These are phyloP conservation scores for Troides aeacus DNA, from an alignment of 2,888 invertebrate genomes.

Conservation along the genomic window DNA sequence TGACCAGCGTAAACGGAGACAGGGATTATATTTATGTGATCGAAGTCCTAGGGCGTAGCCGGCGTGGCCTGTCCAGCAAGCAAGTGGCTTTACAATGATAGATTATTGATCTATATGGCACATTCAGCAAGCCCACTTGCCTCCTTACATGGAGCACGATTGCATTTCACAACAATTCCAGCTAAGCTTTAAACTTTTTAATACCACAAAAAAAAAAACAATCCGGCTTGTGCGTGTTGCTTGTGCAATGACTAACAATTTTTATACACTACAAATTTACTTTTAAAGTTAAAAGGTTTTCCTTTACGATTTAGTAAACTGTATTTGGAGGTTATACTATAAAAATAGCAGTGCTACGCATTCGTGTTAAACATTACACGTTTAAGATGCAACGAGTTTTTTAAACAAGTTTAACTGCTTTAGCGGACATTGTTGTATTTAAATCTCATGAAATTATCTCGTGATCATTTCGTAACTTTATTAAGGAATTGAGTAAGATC, in stretches of 20 bases:
- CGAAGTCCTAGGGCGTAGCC: constrained; percentile 6
- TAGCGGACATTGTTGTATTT: not conserved
- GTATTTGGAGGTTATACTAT: not conserved
- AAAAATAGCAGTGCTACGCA: not conserved
- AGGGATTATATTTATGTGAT: not conserved
- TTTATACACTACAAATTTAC: constrained; percentile 15
- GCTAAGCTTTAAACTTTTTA: constrained; percentile 20
- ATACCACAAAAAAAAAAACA: constrained; percentile 21
- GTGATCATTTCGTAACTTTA: not conserved
- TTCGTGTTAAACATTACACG: not conserved
- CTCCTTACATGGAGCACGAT: constrained; percentile 27
- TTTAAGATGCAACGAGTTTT: not conserved
- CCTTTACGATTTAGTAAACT: not conserved
- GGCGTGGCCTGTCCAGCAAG: constrained; percentile 9
- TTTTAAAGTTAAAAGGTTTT: not conserved
- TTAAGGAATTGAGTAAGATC: too few relatives aligned
- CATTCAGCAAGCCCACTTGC: constrained; percentile 18
- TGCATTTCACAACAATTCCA: constrained; percentile 27
- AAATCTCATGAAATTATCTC: not conserved
- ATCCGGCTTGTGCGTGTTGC: constrained; percentile 13
- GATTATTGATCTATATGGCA: constrained; percentile 24
- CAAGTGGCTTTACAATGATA: not conserved
- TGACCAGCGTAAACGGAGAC: too few relatives aligned
- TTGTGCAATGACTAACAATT: constrained; percentile 17
- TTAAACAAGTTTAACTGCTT: not conserved